These are phyloP conservation scores for Lordiphosa collinella DNA, from an alignment of 1,140 invertebrate genomes.

Conservation along the genomic window DNA sequence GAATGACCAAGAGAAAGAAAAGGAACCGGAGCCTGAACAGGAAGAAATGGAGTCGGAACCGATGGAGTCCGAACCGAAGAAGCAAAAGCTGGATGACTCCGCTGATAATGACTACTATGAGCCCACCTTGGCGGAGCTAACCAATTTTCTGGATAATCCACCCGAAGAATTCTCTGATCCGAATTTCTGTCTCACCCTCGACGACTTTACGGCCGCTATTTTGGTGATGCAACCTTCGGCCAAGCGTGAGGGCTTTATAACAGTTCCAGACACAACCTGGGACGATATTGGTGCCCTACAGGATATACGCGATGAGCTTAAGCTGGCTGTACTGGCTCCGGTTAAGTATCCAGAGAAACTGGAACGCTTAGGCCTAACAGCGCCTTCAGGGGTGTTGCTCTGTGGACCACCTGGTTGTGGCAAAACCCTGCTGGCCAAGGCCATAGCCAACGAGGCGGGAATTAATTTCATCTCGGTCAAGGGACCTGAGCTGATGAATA, in stretches of 20 bases:
- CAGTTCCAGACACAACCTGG: slow-evolving; percentile 98
- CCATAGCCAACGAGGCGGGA: slow-evolving; percentile 96
- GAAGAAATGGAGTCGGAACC: background rate
- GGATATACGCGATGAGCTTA: slow-evolving; percentile 92
- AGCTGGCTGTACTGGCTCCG: slow-evolving; percentile 95
- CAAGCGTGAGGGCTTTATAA: slow-evolving; percentile 98
- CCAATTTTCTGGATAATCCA: slow-evolving; percentile 81
- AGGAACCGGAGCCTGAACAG: background rate
- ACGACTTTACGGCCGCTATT: slow-evolving; percentile 90
- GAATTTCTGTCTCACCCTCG: slow-evolving; percentile 84
- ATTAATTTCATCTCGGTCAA: slow-evolving; percentile 99
- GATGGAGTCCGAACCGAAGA: background rate
- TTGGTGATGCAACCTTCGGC: slow-evolving; percentile 94
- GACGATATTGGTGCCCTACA: slow-evolving; percentile 96
- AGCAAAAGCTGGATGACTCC: background rate
- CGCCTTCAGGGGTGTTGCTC: slow-evolving; percentile 92
- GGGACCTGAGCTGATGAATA: slow-evolving; percentile 97
- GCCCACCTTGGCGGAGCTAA: slow-evolving; percentile 72
- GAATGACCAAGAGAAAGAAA: background rate
- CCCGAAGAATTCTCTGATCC: slow-evolving; percentile 65
- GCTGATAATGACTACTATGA: slow-evolving; percentile 52
- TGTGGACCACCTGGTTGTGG: slow-evolving; percentile 96
- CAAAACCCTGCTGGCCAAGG: slow-evolving; percentile 95
- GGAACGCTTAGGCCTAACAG: slow-evolving; percentile 87
- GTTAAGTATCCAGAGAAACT: slow-evolving; percentile 91